phyloP scores from a whole-genome alignment of 2,888 invertebrate species.

The Drosophila pseudotalamancana region DNA sequence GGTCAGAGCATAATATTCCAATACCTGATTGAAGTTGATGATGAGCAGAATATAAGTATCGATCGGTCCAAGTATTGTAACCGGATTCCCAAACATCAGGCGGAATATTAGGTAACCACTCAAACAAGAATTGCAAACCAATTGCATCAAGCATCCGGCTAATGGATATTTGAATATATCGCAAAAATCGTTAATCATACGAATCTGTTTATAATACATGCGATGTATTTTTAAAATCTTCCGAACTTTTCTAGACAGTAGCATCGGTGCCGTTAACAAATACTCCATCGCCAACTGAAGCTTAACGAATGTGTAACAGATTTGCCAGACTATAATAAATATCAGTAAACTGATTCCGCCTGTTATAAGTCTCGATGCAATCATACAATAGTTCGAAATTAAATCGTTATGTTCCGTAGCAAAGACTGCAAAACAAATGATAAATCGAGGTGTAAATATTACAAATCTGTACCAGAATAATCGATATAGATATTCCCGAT shows the following conservation, averaged over 20 bases:
- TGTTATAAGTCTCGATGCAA: not conserved
- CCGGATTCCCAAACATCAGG: not conserved
- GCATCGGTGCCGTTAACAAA: not conserved
- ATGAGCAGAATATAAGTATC: rapidly evolving
- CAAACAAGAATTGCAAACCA: not conserved
- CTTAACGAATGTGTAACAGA: not conserved
- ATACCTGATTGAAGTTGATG: rapidly evolving
- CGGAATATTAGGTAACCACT: not conserved
- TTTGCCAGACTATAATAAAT: constrained; percentile 9
- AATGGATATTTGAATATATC: constrained; percentile 23
- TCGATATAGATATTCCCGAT: not conserved
- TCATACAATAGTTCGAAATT: too few species aligned
- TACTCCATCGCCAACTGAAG: constrained; percentile 1
- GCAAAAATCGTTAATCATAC: constrained; percentile 1
- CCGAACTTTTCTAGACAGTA: not conserved
- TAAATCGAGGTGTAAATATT: not conserved
- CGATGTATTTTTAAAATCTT: not conserved
- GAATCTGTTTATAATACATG: constrained; percentile 15
- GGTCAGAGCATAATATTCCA: not conserved
- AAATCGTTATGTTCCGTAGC: too few species aligned
- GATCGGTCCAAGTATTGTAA: not conserved
- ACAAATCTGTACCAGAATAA: not conserved
- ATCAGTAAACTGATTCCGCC: not conserved
- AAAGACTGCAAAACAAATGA: too few species aligned
- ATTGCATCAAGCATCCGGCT: not conserved